These are phyloP conservation scores for Pseudoatta argentina DNA, from an alignment of 1,140 invertebrate species.

Conservation along the genomic window DNA sequence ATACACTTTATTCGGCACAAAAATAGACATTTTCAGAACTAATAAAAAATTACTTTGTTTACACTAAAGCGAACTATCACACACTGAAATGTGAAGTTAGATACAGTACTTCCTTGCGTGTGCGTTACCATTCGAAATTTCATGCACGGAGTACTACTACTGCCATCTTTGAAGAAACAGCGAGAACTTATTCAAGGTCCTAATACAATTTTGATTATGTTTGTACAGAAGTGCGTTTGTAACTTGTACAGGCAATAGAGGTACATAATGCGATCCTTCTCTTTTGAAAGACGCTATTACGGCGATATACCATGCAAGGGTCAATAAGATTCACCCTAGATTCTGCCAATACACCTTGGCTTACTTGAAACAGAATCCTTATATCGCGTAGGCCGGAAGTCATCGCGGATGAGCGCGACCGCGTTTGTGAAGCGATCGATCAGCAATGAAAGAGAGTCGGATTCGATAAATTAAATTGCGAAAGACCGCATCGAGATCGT, in stretches of 20 bases:
- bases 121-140: too few relatives aligned
- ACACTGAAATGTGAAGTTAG: too few relatives aligned
- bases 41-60: too few relatives aligned
- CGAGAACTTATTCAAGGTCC: too few relatives aligned
- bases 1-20: too few relatives aligned
- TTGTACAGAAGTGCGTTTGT: not conserved
- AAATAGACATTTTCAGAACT: too few relatives aligned
- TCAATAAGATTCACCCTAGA: slow-evolving; percentile 55
- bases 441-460: slow-evolving; percentile 54
- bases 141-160: too few relatives aligned
- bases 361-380: slow-evolving; percentile 24
- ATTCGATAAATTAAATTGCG: slow-evolving; percentile 74
- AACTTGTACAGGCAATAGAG: not conserved
- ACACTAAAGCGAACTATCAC: too few relatives aligned
- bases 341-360: slow-evolving; percentile 32
- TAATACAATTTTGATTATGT: not conserved
- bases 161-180: too few relatives aligned
- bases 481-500: slow-evolving; percentile 70
- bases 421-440: slow-evolving; percentile 59
- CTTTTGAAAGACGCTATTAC: not conserved
- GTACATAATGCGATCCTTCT: not conserved
- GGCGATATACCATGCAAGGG: slow-evolving; percentile 14
- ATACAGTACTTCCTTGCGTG: too few relatives aligned
- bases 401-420: slow-evolving; percentile 45
- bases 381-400: slow-evolving; percentile 64